These are phyloP conservation scores for Xenotilapia caudafasciata DNA, from an alignment of 2,113 vertebrate genomes.

Conservation along the genomic window DNA sequence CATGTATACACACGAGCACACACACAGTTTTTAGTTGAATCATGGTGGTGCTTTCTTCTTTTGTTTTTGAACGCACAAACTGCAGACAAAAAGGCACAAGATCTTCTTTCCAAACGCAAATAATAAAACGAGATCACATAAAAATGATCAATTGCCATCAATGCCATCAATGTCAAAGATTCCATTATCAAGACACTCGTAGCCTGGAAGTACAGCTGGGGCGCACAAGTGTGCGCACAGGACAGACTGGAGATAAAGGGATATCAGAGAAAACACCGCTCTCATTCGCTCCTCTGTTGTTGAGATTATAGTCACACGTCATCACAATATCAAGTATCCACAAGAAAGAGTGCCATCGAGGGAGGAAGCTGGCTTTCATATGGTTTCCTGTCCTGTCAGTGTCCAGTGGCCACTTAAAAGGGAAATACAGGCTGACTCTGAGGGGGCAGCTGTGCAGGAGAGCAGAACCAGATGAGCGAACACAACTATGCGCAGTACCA, in stretches of 20 bases:
- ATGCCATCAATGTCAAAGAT: neutral
- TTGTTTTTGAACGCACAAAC: neutral
- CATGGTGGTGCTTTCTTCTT: neutral
- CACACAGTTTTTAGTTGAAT: neutral
- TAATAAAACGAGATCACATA: neutral
- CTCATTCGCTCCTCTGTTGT: neutral
- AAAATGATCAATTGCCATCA: neutral
- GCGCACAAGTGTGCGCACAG: neutral
- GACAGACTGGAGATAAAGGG: neutral
- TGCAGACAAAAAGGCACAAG: neutral
- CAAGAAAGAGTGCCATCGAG: neutral
- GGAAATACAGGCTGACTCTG: neutral
- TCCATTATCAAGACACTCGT: neutral
- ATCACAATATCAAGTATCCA: neutral
- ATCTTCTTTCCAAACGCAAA: neutral
- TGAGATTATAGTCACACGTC: neutral
- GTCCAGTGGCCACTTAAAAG: neutral
- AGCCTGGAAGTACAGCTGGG: neutral
- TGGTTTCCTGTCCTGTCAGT: constrained; percentile 9
- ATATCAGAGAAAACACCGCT: neutral
- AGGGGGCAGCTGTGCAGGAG: constrained; percentile 14
- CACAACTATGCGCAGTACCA: constrained; percentile 4
- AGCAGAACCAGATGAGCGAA: constrained; percentile 20
- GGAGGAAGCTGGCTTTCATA: constrained; percentile 2
- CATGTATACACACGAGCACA: neutral